phyloP scores from a whole-genome alignment of 2,797 vertebrate genomes.

The Pantherophis vulpinus region DNA sequence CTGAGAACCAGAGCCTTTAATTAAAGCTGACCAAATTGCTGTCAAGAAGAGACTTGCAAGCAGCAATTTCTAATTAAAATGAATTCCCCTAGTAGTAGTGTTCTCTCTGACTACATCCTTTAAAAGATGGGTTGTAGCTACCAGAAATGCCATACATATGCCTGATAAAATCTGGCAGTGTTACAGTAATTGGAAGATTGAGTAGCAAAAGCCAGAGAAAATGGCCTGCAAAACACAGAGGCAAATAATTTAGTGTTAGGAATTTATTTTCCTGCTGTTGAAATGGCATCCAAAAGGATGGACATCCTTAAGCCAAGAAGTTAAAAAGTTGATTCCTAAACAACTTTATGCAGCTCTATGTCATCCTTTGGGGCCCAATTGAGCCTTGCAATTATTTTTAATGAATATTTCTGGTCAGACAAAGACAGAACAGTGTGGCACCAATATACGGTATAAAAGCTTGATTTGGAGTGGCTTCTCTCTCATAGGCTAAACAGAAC shows the following conservation, averaged over 20 bases:
- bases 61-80: conserved; percentile 5
- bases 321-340: background rate
- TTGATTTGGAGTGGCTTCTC: background rate
- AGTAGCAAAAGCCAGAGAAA: conserved; percentile 15
- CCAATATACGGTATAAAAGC: background rate
- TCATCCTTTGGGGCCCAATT: background rate
- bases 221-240: conserved; percentile 10
- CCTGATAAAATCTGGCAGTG: conserved; percentile 28
- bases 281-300: background rate
- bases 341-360: background rate
- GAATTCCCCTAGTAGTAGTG: background rate
- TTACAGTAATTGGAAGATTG: conserved; percentile 6
- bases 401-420: background rate
- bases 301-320: background rate
- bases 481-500: background rate
- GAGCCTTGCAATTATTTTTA: background rate
- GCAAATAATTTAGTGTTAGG: conserved; percentile 28
- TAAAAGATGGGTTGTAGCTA: conserved; percentile 26
- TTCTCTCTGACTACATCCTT: conserved; percentile 7
- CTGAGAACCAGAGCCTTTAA: background rate
- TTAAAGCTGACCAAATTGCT: background rate
- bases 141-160: conserved; percentile 12
- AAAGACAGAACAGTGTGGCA: background rate
- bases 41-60: conserved; percentile 12
- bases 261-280: background rate